phyloP scores from a whole-genome alignment of 2,797 vertebrate genomes.

The Phalanger gymnotis region DNA sequence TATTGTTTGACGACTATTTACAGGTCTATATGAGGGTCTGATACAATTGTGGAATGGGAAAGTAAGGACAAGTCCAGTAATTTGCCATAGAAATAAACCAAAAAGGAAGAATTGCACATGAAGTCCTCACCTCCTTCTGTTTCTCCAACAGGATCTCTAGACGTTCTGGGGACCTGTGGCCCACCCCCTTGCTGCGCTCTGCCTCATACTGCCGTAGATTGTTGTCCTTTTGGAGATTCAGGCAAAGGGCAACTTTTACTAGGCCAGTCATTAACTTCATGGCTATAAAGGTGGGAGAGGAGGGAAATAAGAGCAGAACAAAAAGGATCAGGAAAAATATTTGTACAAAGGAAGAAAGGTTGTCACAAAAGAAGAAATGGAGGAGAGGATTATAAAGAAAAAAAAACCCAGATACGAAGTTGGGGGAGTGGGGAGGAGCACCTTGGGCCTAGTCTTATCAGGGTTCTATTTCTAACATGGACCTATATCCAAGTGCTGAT shows the following conservation, averaged over 20 bases:
- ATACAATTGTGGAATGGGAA: neutral
- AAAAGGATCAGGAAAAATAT: slow-evolving; percentile 48
- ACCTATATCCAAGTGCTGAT: neutral
- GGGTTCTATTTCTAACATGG: neutral
- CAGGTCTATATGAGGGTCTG: neutral
- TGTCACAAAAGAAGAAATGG: slow-evolving; percentile 17
- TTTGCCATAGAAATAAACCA: neutral
- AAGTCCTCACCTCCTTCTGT: slow-evolving; percentile 85
- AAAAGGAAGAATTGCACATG: neutral
- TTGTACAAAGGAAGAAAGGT: neutral
- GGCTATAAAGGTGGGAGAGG: slow-evolving; percentile 78
- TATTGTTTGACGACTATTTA: neutral
- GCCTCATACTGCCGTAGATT: slow-evolving; percentile 85
- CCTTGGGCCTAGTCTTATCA: neutral
- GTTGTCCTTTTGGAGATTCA: slow-evolving; percentile 87
- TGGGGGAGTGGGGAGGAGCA: neutral
- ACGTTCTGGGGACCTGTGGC: slow-evolving; percentile 82
- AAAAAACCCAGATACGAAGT: slow-evolving; percentile 9
- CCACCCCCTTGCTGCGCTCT: slow-evolving; percentile 85
- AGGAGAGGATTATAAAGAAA: neutral
- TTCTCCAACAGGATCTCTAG: slow-evolving; percentile 87
- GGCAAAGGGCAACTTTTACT: slow-evolving; percentile 86
- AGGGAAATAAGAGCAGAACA: neutral
- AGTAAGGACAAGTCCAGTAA: neutral
- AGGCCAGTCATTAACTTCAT: slow-evolving; percentile 93